A percentile compares a stretch with the other conserved stretches of the same genome.
Conservation (phyloP, 2,113 vertebrate genomes). For the Silurus asotus region DNA sequence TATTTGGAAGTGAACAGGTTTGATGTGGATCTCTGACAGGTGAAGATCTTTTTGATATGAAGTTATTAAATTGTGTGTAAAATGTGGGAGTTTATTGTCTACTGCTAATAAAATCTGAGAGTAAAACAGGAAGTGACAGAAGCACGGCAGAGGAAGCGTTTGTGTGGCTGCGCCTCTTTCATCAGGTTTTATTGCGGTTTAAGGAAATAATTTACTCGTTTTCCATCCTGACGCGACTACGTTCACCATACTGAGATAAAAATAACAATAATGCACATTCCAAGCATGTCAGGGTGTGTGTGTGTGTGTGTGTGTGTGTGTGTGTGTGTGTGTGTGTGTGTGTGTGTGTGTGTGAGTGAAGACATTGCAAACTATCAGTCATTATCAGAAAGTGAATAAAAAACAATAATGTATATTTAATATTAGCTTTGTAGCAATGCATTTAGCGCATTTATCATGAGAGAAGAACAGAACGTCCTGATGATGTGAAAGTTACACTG, state of each 20-base stretch:
- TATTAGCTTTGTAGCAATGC: background rate
- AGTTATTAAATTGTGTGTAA: too few relatives aligned
- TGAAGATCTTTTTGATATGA: too few relatives aligned
- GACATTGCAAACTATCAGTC: background rate
- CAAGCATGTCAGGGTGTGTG: background rate
- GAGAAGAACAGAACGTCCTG: background rate
- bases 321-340: background rate
- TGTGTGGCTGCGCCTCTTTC: background rate
- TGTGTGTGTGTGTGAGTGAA: conserved; percentile 9
- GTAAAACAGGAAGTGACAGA: background rate
- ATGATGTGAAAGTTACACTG: background rate
- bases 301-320: conserved; percentile 5
- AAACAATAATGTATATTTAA: background rate
- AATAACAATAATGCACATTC: background rate
- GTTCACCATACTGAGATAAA: background rate
- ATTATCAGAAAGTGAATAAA: background rate
- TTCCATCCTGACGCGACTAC: background rate
- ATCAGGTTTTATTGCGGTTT: background rate
- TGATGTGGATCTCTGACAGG: too few relatives aligned
- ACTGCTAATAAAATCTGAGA: background rate
- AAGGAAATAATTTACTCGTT: background rate
- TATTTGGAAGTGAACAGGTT: too few relatives aligned
- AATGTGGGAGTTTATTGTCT: background rate
- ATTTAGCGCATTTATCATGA: background rate
- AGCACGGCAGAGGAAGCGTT: background rate